Evolutionary conservation across 2,888 invertebrate genomes (phyloP).

Genomic region (Netelia fuscicornis): DNA sequence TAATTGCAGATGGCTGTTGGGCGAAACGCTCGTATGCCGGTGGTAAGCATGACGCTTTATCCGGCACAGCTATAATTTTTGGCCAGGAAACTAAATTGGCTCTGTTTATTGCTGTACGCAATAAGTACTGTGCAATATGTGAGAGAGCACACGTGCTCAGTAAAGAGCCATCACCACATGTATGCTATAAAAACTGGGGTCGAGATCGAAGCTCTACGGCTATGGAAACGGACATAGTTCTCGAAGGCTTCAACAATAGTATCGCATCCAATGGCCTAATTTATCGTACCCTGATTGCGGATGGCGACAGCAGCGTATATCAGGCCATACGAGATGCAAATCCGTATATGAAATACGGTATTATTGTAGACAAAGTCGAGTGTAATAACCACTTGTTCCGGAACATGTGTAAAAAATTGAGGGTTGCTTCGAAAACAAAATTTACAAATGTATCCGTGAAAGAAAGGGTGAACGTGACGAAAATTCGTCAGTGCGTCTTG

Average conservation of each 20-base stretch:
- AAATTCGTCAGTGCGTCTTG: constrained; percentile 20
- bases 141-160: not conserved
- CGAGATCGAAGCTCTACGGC: constrained; percentile 72
- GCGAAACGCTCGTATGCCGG: too few relatives aligned
- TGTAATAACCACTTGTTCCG: constrained; percentile 77
- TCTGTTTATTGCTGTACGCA: too few relatives aligned
- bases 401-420: constrained; percentile 66
- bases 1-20: too few relatives aligned
- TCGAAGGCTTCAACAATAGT: constrained; percentile 67
- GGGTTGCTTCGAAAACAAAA: not conserved
- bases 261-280: constrained; percentile 64
- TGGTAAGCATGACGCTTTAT: too few relatives aligned
- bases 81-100: too few relatives aligned
- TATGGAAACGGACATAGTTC: constrained; percentile 70
- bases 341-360: constrained; percentile 69
- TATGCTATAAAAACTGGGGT: constrained; percentile 74
- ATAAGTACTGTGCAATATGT: too few relatives aligned
- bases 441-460: not conserved
- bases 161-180: constrained; percentile 50
- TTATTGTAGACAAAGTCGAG: constrained; percentile 75
- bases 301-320: constrained; percentile 79
- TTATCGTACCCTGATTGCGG: constrained; percentile 60
- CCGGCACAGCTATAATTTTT: too few relatives aligned
- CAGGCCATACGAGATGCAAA: constrained; percentile 70
- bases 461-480: not conserved